Evolutionary conservation across 2,888 invertebrate species (phyloP).

Genomic region (Rhingia campestris): DNA sequence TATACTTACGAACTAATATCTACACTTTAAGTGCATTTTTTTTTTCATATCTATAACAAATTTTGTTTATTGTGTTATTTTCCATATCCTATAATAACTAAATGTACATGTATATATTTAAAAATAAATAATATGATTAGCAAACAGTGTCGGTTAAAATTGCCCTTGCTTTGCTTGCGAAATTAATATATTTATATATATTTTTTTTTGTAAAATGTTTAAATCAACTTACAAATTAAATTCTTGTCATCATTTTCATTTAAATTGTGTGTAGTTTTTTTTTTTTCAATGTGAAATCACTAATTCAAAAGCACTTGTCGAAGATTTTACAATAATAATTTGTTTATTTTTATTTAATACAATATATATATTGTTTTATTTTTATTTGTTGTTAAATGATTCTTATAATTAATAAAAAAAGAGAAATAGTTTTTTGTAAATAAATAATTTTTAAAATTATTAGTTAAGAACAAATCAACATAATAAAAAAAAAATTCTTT

Average conservation of each 20-base stretch:
- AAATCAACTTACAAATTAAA: conserved; percentile 31
- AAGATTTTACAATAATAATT: conserved; percentile 63
- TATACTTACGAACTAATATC: conserved; percentile 36
- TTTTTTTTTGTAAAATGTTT: conserved; percentile 36
- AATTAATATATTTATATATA: conserved; percentile 22
- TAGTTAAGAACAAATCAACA: conserved; percentile 7
- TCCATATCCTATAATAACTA: conserved; percentile 44
- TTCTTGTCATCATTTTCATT: conserved; percentile 13
- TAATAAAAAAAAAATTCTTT: conserved; percentile 34
- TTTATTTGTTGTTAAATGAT: conserved; percentile 23
- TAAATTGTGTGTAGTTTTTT: conserved; percentile 23
- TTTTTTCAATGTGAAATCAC: conserved; percentile 58
- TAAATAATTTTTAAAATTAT: conserved; percentile 11
- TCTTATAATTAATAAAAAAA: conserved; percentile 8
- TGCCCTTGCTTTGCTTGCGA: conserved; percentile 38
- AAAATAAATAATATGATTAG: conserved; percentile 53
- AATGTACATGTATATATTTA: conserved; percentile 47
- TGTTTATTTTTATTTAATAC: conserved; percentile 38
- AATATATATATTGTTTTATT: conserved; percentile 4
- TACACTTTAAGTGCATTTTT: conserved; percentile 57
- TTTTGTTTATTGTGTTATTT: conserved; percentile 45
- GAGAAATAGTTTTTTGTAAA: conserved; percentile 15
- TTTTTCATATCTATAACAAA: conserved; percentile 62
- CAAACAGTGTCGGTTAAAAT: conserved; percentile 33
- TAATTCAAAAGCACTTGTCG: conserved; percentile 73